phyloP scores from a whole-genome alignment of 2,888 invertebrate genomes.

The Gortyna flavago region DNA sequence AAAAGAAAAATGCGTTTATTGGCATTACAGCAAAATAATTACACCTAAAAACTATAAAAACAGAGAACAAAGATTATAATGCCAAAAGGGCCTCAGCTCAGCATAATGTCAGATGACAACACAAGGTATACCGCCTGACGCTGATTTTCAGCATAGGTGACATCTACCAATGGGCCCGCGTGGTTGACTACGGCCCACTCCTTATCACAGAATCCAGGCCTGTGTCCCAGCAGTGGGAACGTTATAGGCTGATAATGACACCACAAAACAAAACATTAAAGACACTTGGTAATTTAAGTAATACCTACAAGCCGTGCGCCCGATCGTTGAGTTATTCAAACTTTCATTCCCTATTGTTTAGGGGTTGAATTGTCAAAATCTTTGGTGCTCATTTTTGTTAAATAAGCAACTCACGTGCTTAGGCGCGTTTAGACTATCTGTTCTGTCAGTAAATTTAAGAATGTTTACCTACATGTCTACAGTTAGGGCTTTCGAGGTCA shows the following conservation, averaged over 20 bases:
- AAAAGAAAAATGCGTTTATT: too few species aligned
- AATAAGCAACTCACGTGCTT: background rate
- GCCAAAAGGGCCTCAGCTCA: too few species aligned
- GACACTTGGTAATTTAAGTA: background rate
- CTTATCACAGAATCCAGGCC: background rate
- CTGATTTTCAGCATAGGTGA: too few species aligned
- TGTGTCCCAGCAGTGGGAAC: too few species aligned
- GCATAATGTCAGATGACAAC: too few species aligned
- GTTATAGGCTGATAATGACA: too few species aligned
- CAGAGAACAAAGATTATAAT: too few species aligned
- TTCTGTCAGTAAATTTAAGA: background rate
- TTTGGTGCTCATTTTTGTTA: background rate
- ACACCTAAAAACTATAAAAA: too few species aligned
- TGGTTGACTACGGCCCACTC: background rate
- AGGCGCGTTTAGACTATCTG: background rate
- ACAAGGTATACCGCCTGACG: too few species aligned
- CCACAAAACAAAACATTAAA: background rate
- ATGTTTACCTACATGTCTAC: too few species aligned
- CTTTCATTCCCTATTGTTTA: background rate
- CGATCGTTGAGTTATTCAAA: background rate
- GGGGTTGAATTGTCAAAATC: background rate
- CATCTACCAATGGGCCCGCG: background rate
- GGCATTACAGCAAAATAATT: too few species aligned
- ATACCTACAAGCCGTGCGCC: background rate
- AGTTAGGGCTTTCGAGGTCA: background rate